These are phyloP conservation scores for Aproaerema taeniolella DNA, from an alignment of 2,888 invertebrate species.

Conservation along the genomic window DNA sequence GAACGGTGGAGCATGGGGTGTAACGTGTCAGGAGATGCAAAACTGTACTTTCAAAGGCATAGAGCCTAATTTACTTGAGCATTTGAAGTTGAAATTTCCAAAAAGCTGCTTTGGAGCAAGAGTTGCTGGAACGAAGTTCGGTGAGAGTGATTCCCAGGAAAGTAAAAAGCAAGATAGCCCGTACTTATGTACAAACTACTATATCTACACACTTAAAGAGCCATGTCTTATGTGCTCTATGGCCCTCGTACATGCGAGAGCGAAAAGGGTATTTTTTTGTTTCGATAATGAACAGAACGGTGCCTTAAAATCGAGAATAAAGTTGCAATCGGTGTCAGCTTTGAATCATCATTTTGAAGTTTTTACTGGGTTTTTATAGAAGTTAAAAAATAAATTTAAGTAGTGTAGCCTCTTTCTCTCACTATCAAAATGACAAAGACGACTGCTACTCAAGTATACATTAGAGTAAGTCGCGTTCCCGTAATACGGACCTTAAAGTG, in stretches of 20 bases:
- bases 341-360: conserved; percentile 96
- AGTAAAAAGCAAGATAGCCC: conserved; percentile 51
- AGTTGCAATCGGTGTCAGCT: conserved; percentile 86
- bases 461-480: too few relatives aligned
- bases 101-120: conserved; percentile 67
- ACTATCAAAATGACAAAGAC: too few relatives aligned
- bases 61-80: conserved; percentile 44
- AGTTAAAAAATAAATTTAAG: conserved; percentile 20
- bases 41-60: conserved; percentile 44
- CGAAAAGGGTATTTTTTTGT: conserved; percentile 88
- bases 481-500: too few relatives aligned
- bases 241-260: conserved; percentile 95
- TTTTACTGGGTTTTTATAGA: conserved; percentile 79
- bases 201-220: conserved; percentile 88
- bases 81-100: conserved; percentile 46
- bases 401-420: background rate
- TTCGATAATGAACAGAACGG: conserved; percentile 76
- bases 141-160: too few relatives aligned
- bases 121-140: conserved; percentile 27
- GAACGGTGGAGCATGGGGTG: conserved; percentile 84
- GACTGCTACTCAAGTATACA: too few relatives aligned
- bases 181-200: conserved; percentile 92
- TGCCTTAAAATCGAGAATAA: conserved; percentile 82
- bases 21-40: conserved; percentile 15
- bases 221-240: conserved; percentile 97